Base-by-base conservation (phyloP, 2,888 invertebrate genomes). In the Phalera bucephala region DNA sequence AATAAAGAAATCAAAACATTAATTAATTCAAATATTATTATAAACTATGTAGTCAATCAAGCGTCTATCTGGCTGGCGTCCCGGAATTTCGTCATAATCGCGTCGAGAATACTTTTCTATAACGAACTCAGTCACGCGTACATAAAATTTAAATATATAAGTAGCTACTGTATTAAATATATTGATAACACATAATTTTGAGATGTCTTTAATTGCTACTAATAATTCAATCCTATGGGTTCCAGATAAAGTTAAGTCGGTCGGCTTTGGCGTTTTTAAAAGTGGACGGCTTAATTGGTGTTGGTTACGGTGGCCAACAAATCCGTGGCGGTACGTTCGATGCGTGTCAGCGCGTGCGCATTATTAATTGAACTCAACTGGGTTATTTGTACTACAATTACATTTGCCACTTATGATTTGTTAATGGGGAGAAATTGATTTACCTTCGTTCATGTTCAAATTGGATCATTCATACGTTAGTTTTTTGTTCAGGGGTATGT, bases 91-190 rank as follows among this genome's bases (percentile, higher is more conserved):
- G 51, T 74, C 64, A 78, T 72, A 78, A 80, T 70, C 72, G 72
- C 72, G 56, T 64, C 65, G 52, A 67, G 64, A 73, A 66, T 74
- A 77, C 4, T 29, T 73, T 73, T 76, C 68, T 75, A 67, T 85
- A 83, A 83, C 74, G 77, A 81, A 75, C 77, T 68, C 77, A 85
- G 81, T 80, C 81, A 85, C 75, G 87, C 84, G 79, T 77, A 74
- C 74, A 81, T 80, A 74, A 79, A 83, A 87, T 87, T 85, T 83
- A 69, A 85, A 86, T 84, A 71, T 58, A 72, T 79, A 76, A 83
- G 74, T 69, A 61, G 87, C 88, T 89, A 85, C 88, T 76, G 88
- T 86, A 82, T 86, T 86, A 82, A 84, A 75, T 83, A 83, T 82
- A 85, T 86, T 84, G 87, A 88, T 88, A 86, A 83, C 72, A 69